Conservation (phyloP, 2,113 vertebrate genomes). For the Lophotis ruficrista region DNA sequence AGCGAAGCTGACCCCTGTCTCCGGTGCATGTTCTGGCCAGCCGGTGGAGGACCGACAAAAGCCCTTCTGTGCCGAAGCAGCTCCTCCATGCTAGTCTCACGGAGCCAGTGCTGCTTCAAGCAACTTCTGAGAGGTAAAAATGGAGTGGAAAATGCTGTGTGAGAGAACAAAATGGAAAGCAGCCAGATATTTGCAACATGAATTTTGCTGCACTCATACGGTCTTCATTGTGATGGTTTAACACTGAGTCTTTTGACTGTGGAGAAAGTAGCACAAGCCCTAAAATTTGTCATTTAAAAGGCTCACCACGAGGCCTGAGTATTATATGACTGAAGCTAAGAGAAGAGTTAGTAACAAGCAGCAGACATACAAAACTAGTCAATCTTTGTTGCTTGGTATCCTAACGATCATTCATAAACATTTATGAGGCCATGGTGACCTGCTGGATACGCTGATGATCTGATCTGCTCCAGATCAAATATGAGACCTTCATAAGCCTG, state of each 20-base stretch:
- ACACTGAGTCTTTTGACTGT: constrained; percentile 27
- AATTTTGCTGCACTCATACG: background rate
- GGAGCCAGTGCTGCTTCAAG: background rate
- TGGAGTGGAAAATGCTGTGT: background rate
- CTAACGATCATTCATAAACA: background rate
- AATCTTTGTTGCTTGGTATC: background rate
- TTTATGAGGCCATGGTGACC: background rate
- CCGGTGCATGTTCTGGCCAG: background rate
- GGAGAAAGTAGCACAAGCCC: background rate
- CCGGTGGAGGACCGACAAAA: background rate
- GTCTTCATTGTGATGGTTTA: background rate
- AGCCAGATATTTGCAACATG: background rate
- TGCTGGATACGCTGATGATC: background rate
- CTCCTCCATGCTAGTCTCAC: fast-evolving
- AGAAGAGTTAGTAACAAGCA: background rate
- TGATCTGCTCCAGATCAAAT: background rate
- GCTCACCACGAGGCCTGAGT: background rate
- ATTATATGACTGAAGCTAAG: background rate
- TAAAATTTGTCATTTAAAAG: background rate
- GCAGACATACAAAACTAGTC: background rate
- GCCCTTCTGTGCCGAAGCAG: constrained; percentile 4
- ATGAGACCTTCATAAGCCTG: background rate
- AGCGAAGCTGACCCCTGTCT: background rate
- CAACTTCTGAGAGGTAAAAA: background rate
- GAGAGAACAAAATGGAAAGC: constrained; percentile 24